Evolutionary conservation across 2,888 invertebrate species (phyloP), one percentile per base, ranked within the genome.

Genomic region (Sphaerophoria rueppellii): DNA sequence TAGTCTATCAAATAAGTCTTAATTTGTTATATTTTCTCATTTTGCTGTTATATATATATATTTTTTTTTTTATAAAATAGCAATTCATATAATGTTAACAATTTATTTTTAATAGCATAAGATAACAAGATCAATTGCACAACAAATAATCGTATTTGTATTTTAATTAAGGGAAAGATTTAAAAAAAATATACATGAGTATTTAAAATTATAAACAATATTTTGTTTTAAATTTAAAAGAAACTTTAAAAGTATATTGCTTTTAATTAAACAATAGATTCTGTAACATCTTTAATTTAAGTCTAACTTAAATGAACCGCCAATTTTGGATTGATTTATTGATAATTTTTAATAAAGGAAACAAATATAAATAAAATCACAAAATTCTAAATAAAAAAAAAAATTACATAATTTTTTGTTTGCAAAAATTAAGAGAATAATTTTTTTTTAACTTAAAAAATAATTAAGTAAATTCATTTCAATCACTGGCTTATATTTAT

Each of bases 281-380:
- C 40, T 40, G 12, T 11, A 43, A 43, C 46, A 16, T 54, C 60
- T 9, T 43, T 35, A 61, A 71, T 83, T 83, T 80, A 83, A 83
- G 83, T 83, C 76, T 9, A 46, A 83, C 83, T 83, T 83, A 76
- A 74, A 65, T 65, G 43, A 54, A 75, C 71, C 67, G 50, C 58
- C 55, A 79, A 78, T 71, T 67, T 71, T 37, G 35, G 48, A 52
- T 52, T 58, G n/a, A n/a, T n/a, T n/a, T n/a, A n/a, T n/a, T n/a
- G 48, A 24, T 48, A 46, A 14, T 48, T 76, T 52, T 63, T 61
- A 57, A 40, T 4, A 40, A 82, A 69, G 50, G 69, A 77, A 57
- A 74, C 61, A 69, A 63, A 81, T 81, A 85, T 85, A 85, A 85
- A 85, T 85, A 70, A 81, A 83, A 85, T 85, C 85, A 85, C 85